phyloP scores from a whole-genome alignment of 2,113 vertebrate species.

The Gracilinanus agilis region DNA sequence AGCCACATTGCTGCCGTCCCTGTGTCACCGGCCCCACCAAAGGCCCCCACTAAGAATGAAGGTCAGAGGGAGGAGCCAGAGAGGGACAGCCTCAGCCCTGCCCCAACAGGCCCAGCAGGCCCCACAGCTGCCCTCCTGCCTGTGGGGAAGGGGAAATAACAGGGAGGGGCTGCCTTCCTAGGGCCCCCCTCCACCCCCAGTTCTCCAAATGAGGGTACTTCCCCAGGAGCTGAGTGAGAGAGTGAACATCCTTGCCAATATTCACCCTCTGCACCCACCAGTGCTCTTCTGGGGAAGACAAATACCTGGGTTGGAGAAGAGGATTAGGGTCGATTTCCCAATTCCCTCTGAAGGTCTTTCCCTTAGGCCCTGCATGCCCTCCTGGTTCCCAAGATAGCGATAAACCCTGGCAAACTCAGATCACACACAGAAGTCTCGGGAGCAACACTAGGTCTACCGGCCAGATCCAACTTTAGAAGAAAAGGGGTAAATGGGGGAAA shows the following conservation, averaged over 20 bases:
- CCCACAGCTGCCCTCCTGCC: slow-evolving; percentile 65
- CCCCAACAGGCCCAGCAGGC: slow-evolving; percentile 78
- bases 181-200: slow-evolving; percentile 34
- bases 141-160: slow-evolving; percentile 40
- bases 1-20: slow-evolving; percentile 47
- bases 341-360: not conserved
- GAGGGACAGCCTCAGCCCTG: slow-evolving; percentile 68
- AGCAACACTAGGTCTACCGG: not conserved
- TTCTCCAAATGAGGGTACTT: slow-evolving; percentile 50
- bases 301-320: not conserved
- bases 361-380: not conserved
- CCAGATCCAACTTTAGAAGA: slow-evolving; percentile 15
- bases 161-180: slow-evolving; percentile 38
- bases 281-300: not conserved
- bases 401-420: slow-evolving; percentile 22
- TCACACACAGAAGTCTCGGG: slow-evolving; percentile 3
- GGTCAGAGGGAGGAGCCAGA: slow-evolving; percentile 73
- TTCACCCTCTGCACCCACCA: not conserved
- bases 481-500: not conserved
- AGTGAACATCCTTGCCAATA: not conserved
- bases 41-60: slow-evolving; percentile 77
- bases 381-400: not conserved
- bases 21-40: slow-evolving; percentile 69
- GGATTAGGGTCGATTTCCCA: not conserved
- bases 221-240: slow-evolving; percentile 1